Conservation (phyloP, 2,888 invertebrate species). For the Phyto melanocephala region DNA sequence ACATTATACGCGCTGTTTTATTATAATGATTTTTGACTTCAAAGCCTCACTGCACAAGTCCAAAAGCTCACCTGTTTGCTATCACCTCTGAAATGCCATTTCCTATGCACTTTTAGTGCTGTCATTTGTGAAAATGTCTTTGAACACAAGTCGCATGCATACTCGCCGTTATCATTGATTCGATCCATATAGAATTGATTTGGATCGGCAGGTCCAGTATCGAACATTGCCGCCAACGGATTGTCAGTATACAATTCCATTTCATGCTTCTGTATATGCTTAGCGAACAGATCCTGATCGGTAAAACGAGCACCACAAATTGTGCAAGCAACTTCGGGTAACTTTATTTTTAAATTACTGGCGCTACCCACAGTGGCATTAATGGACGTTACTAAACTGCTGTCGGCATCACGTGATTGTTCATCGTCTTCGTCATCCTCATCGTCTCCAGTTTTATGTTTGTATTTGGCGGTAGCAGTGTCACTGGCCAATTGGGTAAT, state of each 20-base stretch:
- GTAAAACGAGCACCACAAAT: constrained; percentile 77
- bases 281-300: constrained; percentile 77
- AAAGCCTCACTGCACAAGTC: constrained; percentile 76
- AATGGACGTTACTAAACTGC: constrained; percentile 26
- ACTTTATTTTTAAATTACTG: constrained; percentile 71
- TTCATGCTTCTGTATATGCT: constrained; percentile 78
- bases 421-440: constrained; percentile 54
- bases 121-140: constrained; percentile 78
- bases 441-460: constrained; percentile 62
- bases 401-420: constrained; percentile 61
- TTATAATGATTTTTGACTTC: constrained; percentile 44
- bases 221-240: constrained; percentile 78
- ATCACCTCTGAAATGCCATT: constrained; percentile 80
- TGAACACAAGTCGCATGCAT: constrained; percentile 78
- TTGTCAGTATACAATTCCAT: constrained; percentile 77
- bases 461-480: constrained; percentile 70
- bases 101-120: constrained; percentile 79
- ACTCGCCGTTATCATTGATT: constrained; percentile 78
- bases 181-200: constrained; percentile 77
- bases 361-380: constrained; percentile 39
- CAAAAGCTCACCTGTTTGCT: constrained; percentile 79
- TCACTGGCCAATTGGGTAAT: constrained; percentile 67
- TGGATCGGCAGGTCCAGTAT: constrained; percentile 77
- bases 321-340: constrained; percentile 77
- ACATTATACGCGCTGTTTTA: constrained; percentile 42